These are phyloP conservation scores for Dicaeum eximium DNA, from an alignment of 2,113 vertebrate genomes.

Conservation along the genomic window DNA sequence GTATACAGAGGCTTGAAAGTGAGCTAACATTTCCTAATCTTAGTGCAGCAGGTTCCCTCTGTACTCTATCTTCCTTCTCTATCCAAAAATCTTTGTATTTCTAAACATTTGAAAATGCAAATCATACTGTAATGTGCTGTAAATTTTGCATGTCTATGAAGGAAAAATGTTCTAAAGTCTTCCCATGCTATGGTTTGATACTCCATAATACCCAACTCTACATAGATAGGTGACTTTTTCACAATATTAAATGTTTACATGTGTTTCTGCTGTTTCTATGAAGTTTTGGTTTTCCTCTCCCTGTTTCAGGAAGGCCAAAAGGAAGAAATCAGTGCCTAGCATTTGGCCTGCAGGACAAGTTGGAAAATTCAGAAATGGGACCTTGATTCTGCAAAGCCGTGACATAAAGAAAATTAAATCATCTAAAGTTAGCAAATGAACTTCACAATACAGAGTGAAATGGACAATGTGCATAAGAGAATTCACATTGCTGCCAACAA, in stretches of 20 bases:
- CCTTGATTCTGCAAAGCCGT: conserved; percentile 82
- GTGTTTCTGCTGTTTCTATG: neutral
- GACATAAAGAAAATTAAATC: conserved; percentile 90
- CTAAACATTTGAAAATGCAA: neutral
- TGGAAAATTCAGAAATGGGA: conserved; percentile 91
- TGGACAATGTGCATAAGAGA: neutral
- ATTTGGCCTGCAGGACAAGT: conserved; percentile 80
- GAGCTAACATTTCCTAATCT: neutral
- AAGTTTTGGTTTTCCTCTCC: neutral
- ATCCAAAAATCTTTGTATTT: neutral
- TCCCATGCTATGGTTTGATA: neutral
- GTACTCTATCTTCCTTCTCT: neutral
- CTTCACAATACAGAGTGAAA: neutral
- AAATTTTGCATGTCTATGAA: neutral
- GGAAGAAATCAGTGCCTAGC: conserved; percentile 68
- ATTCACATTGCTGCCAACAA: neutral
- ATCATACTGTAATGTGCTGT: neutral
- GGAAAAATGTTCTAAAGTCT: neutral
- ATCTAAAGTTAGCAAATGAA: conserved; percentile 74
- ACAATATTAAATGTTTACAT: neutral
- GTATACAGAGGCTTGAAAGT: neutral
- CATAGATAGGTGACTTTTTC: neutral
- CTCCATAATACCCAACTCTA: neutral
- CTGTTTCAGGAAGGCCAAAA: conserved; percentile 75
- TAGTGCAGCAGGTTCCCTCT: neutral